Evolutionary conservation across 2,888 invertebrate species (phyloP).

Genomic region (Nomada fabriciana): DNA sequence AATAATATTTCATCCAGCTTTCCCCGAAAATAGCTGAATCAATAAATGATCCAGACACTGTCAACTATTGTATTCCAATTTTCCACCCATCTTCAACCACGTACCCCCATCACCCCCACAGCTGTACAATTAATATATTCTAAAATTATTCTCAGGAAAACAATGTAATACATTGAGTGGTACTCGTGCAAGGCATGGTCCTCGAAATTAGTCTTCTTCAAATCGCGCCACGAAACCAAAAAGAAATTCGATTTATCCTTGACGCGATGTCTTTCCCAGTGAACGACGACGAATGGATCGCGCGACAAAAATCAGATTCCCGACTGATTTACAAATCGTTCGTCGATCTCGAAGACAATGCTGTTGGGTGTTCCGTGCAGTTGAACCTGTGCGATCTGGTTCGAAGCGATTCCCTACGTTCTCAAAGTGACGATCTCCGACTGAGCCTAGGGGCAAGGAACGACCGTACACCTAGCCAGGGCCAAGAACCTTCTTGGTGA

Average conservation of each 20-base stretch:
- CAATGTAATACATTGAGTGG: too few species aligned
- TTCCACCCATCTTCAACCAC: too few species aligned
- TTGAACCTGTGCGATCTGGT: conserved; percentile 40
- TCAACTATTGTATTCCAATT: too few species aligned
- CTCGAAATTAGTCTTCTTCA: not conserved
- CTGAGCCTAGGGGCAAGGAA: conserved; percentile 29
- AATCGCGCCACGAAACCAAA: not conserved
- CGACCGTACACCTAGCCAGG: conserved; percentile 69
- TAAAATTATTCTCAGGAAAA: too few species aligned
- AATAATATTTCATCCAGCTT: too few species aligned
- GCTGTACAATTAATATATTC: too few species aligned
- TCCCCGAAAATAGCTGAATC: too few species aligned
- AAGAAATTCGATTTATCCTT: not conserved
- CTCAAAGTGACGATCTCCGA: conserved; percentile 56
- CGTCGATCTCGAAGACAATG: not conserved
- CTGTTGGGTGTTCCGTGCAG: conserved; percentile 12
- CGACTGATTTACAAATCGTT: not conserved
- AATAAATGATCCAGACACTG: too few species aligned
- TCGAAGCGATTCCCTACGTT: conserved; percentile 46
- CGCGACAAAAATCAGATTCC: not conserved
- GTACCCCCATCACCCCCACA: too few species aligned
- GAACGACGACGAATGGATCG: conserved; percentile 12
- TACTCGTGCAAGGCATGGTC: too few species aligned
- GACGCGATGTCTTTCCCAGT: not conserved
- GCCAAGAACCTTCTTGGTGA: conserved; percentile 77